Conservation (phyloP, 2,888 invertebrate species). For the Cloeon dipterum region DNA sequence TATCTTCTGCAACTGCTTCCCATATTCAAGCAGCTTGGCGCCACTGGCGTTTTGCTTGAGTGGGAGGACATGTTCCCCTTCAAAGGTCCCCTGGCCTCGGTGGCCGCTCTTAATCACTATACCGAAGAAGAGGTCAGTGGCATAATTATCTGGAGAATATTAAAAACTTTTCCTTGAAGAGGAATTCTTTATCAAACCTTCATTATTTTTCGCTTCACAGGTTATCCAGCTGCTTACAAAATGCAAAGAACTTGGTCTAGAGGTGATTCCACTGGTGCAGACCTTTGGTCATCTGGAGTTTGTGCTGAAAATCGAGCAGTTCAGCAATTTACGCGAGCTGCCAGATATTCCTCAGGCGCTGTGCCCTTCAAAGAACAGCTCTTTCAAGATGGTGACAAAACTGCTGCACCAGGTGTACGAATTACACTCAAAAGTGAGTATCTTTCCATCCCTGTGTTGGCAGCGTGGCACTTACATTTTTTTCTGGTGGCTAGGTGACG, state of each 20-base stretch:
- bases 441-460: no score
- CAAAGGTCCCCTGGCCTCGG: conserved; percentile 27
- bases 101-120: conserved; percentile 34
- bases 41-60: conserved; percentile 48
- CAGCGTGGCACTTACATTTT: no score
- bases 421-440: conserved; percentile 10
- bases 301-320: conserved; percentile 38
- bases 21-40: conserved; percentile 33
- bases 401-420: conserved; percentile 38
- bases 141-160: no score
- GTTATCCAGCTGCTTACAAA: conserved; percentile 21
- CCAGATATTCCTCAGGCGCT: conserved; percentile 42
- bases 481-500: neutral
- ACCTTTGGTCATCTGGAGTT: conserved; percentile 59
- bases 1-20: conserved; percentile 33
- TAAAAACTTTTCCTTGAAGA: no score
- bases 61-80: conserved; percentile 72
- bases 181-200: no score
- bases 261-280: conserved; percentile 50
- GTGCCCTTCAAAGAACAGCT: conserved; percentile 39
- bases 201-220: neutral
- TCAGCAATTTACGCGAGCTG: conserved; percentile 36
- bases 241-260: conserved; percentile 30
- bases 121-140: conserved; percentile 26
- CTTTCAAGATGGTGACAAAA: conserved; percentile 33